Evolutionary conservation across 92 coral and sea anemone species (phyloP), one percentile per base, ranked within the genome.

Genomic region (Epizoanthus scotinus): DNA sequence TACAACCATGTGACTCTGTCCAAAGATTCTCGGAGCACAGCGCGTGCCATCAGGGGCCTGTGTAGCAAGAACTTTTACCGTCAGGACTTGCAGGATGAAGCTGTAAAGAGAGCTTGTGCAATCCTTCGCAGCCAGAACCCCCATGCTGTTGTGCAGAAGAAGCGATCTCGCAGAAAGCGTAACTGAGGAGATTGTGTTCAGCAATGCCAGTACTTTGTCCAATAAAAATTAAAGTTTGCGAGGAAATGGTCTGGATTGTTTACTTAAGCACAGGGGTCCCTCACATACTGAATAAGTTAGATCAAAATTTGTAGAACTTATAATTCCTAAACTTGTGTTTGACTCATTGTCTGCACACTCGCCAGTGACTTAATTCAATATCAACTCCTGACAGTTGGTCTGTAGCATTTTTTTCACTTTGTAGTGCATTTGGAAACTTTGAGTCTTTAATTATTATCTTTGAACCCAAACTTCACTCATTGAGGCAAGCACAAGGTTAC

Each of bases 131-230:
- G 99, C 83, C 99, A 96, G 86, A 91, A 87, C 83, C 89, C 99
- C 17, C 78, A 90, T 36, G 93, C 96, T 81, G 92, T 91, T 63
- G 95, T 93, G 47, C 96, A 96, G 88, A 93, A 93, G 91, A 93
- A 92, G 80, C 92, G 99, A 82, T 83, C 98, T 58, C 96, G 93
- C 84, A 93, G 94, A 94, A 96, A 96, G 98, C 98, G 97, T 82
- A 92, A 88, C 85, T 92, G 52, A 59, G 63, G n/a, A 77, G 59
- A 71, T 31, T 52, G 44, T 85, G 70, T 70, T 25, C 34, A 40
- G 36, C 36, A 29, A 25, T 36, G 61, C 74, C 52, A 36, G 29
- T 58, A 59, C 63, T 68, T 42, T 75, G 63, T 47, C 36, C 31
- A 84, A 84, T 84, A 84, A 84, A 84, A 53, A 29, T 20, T 59